Percentiles rank a stretch among this genome's conserved stretches.
Evolutionary conservation across 2,888 invertebrate genomes (phyloP).

Genomic region (Polietes domitor): DNA sequence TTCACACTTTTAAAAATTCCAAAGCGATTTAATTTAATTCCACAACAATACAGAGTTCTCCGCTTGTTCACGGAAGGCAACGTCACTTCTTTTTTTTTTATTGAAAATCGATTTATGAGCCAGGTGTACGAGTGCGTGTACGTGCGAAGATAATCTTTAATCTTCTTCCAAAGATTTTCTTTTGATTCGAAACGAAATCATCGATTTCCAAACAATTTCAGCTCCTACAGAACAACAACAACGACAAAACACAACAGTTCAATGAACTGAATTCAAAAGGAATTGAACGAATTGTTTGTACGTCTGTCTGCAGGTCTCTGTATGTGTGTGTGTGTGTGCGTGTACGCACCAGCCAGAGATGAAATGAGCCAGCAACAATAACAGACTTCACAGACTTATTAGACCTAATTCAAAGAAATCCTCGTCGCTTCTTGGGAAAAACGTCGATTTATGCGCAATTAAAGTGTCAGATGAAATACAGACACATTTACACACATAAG

Average conservation of each 20-base stretch:
- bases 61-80: not conserved
- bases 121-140: not conserved
- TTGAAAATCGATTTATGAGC: not conserved
- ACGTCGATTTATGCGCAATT: constrained; percentile 58
- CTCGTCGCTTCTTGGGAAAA: not conserved
- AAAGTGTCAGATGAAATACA: constrained; percentile 54
- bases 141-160: constrained; percentile 9
- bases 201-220: constrained; percentile 16
- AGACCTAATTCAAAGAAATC: constrained; percentile 42
- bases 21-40: not conserved
- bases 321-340: no score
- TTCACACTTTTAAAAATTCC: no score
- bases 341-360: not conserved
- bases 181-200: constrained; percentile 14
- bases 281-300: constrained; percentile 17
- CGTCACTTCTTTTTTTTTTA: not conserved
- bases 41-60: not conserved
- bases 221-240: not conserved
- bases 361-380: not conserved
- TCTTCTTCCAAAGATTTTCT: constrained; percentile 18
- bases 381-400: constrained; percentile 15
- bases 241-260: not conserved
- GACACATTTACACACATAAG: not conserved
- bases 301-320: no score
- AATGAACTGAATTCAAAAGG: constrained; percentile 16